These are phyloP conservation scores for Sandelia bainsii DNA, from an alignment of 2,797 vertebrate genomes.

Conservation along the genomic window DNA sequence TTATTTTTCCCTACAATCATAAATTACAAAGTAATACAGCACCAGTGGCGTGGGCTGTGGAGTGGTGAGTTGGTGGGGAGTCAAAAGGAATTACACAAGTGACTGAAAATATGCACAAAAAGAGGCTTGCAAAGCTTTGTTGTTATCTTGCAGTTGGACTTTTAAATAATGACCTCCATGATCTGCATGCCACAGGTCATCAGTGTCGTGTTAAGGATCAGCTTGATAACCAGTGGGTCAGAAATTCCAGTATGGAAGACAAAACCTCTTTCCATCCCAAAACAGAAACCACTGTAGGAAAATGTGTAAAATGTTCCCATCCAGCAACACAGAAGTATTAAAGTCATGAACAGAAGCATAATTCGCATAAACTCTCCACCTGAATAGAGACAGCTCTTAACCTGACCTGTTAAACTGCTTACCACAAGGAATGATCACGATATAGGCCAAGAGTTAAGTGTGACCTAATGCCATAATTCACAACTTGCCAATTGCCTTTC, in stretches of 20 bases:
- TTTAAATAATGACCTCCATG: neutral
- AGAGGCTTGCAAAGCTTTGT: slow-evolving; percentile 7
- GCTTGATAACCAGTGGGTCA: slow-evolving; percentile 10
- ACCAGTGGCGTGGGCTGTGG: slow-evolving; percentile 6
- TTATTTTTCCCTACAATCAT: slow-evolving; percentile 39
- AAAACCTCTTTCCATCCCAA: slow-evolving; percentile 34
- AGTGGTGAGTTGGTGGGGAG: slow-evolving; percentile 13
- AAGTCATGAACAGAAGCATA: neutral
- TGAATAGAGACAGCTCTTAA: slow-evolving; percentile 8
- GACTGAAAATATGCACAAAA: slow-evolving; percentile 39
- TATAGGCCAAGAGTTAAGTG: slow-evolving; percentile 25
- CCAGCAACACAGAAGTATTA: neutral
- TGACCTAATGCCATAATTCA: slow-evolving; percentile 27
- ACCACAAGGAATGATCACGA: slow-evolving; percentile 13
- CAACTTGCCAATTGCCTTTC: slow-evolving; percentile 12
- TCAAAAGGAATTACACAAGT: slow-evolving; percentile 33
- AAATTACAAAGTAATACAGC: slow-evolving; percentile 35
- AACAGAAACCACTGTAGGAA: neutral
- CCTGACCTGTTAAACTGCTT: slow-evolving; percentile 31
- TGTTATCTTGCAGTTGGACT: neutral
- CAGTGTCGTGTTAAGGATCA: slow-evolving; percentile 21
- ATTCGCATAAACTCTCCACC: neutral
- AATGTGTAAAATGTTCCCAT: neutral
- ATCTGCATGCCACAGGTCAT: neutral
- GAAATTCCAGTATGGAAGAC: slow-evolving; percentile 25